Conservation (phyloP, 2,888 invertebrate species). For the Merodon equestris region DNA sequence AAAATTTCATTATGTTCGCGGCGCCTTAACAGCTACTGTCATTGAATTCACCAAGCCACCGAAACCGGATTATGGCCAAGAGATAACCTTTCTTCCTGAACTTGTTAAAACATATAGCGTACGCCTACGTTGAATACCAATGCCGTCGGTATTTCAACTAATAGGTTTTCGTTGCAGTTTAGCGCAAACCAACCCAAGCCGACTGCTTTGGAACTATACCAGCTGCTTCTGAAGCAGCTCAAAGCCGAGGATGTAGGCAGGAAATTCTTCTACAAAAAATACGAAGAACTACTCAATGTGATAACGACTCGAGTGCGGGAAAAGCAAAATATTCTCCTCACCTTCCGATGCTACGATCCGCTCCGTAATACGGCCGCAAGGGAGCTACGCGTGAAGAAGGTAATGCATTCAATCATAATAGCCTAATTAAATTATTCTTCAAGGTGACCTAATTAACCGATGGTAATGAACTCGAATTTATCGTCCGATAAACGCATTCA, state of each 20-base stretch:
- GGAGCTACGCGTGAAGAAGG: constrained; percentile 79
- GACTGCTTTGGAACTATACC: constrained; percentile 83
- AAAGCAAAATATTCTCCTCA: constrained; percentile 79
- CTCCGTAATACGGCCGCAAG: constrained; percentile 80
- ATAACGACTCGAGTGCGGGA: constrained; percentile 79
- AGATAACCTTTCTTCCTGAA: constrained; percentile 83
- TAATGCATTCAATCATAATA: constrained; percentile 68
- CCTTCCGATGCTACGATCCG: constrained; percentile 81
- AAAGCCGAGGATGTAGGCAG: constrained; percentile 82
- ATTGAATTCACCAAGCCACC: constrained; percentile 85
- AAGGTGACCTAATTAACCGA: constrained; percentile 59
- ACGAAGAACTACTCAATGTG: constrained; percentile 78
- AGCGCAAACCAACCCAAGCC: constrained; percentile 82
- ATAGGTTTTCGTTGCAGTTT: constrained; percentile 79
- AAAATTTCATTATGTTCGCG: constrained; percentile 76
- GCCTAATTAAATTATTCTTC: constrained; percentile 22
- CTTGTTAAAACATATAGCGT: constrained; percentile 85
- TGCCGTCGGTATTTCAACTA: constrained; percentile 39
- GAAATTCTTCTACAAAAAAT: constrained; percentile 80
- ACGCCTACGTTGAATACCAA: constrained; percentile 61
- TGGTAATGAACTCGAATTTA: constrained; percentile 55
- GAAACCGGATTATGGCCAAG: constrained; percentile 85
- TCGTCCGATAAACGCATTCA: constrained; percentile 54
- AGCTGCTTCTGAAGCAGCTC: constrained; percentile 82
- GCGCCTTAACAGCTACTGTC: constrained; percentile 79